Percentiles rank a stretch among this genome's conserved stretches.
phyloP scores from a whole-genome alignment of 2,797 vertebrate species.

The Acanthornis magna region DNA sequence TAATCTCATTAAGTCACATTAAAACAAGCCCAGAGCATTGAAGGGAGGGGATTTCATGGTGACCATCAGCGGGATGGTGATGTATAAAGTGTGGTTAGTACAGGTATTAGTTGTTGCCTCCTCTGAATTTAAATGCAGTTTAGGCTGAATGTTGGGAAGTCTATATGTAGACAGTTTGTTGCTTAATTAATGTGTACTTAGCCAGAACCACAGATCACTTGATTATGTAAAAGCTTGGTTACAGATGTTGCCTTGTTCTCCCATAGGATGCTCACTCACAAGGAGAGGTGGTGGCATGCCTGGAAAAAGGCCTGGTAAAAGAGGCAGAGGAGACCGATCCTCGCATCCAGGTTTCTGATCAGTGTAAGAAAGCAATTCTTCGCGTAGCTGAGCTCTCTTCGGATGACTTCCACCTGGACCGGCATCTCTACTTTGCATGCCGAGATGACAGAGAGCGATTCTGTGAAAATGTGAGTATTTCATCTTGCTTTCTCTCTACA shows the following conservation, averaged over 20 bases:
- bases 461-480: slow-evolving; percentile 88
- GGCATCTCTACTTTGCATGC: slow-evolving; percentile 93
- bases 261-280: slow-evolving; percentile 92
- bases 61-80: not conserved
- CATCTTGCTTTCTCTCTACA: not conserved
- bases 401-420: slow-evolving; percentile 93
- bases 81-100: not conserved
- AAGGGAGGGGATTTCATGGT: not conserved
- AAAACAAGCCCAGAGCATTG: not conserved
- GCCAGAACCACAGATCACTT: not conserved
- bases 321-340: slow-evolving; percentile 84
- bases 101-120: not conserved
- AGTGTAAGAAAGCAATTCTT: slow-evolving; percentile 93
- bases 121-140: not conserved
- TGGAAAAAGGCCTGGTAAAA: slow-evolving; percentile 91
- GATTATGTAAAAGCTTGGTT: not conserved
- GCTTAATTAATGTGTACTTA: not conserved
- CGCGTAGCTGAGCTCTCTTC: slow-evolving; percentile 96
- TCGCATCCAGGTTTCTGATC: slow-evolving; percentile 79
- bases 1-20: slow-evolving; percentile 53
- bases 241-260: not conserved
- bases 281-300: slow-evolving; percentile 93
- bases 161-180: not conserved
- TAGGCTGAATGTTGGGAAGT: not conserved
- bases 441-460: slow-evolving; percentile 93